A percentile compares a stretch with the other conserved stretches of the same genome.
Evolutionary conservation across 2,113 vertebrate genomes (phyloP).

Genomic region (Spea bombifrons): DNA sequence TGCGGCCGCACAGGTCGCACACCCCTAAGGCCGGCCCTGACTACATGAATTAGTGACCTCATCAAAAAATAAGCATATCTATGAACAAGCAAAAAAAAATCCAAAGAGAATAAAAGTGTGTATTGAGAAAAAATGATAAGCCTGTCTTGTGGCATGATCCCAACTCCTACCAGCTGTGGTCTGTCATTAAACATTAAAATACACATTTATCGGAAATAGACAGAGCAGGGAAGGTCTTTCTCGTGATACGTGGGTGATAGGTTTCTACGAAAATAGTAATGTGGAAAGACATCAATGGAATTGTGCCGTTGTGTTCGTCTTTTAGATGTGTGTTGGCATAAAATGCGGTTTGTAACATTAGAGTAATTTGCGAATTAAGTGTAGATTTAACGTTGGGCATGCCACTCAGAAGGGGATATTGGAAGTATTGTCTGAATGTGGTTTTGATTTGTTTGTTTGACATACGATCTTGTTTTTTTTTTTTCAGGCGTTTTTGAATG

Average conservation of each 20-base stretch:
- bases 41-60: slow-evolving; percentile 55
- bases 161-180: slow-evolving; percentile 69
- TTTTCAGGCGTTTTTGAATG: not conserved
- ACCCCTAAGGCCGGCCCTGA: too few species aligned
- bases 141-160: slow-evolving; percentile 64
- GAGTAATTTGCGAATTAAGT: slow-evolving; percentile 43
- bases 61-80: slow-evolving; percentile 61
- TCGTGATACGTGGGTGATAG: slow-evolving; percentile 46
- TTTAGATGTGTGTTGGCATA: too few species aligned
- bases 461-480: slow-evolving; percentile 15
- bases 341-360: not conserved
- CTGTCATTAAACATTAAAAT: slow-evolving; percentile 66
- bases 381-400: slow-evolving; percentile 43
- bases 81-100: slow-evolving; percentile 39
- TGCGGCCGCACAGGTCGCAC: too few species aligned
- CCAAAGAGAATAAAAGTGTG: slow-evolving; percentile 60
- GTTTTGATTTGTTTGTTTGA: slow-evolving; percentile 17
- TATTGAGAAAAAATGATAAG: slow-evolving; percentile 59
- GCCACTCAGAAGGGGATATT: slow-evolving; percentile 39
- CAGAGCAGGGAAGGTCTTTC: slow-evolving; percentile 65
- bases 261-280: not conserved
- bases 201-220: slow-evolving; percentile 63
- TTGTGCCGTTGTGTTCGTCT: not conserved
- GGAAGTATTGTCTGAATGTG: too few species aligned
- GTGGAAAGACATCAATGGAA: not conserved